Evolutionary conservation across 2,888 invertebrate species (phyloP), one percentile per base, ranked within the genome.

Genomic region (Pristionchus mayeri): DNA sequence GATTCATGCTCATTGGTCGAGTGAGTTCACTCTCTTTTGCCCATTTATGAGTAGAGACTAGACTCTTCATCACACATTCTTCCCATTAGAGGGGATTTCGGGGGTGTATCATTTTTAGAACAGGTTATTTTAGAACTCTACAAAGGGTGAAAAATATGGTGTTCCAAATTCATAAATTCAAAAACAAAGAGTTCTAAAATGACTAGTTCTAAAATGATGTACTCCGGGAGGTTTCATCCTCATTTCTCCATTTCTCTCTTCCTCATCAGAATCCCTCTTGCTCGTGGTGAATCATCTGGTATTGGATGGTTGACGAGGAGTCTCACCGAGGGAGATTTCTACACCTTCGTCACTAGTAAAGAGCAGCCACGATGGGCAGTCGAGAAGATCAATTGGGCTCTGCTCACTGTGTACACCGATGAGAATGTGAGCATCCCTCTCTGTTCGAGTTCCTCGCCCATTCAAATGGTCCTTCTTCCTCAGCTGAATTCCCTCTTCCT

Each of bases 301-400:
- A 44, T 71, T 21, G 40, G 71, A 37, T 71, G 71, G 71, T 30
- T 71, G n/a, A 71, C 71, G 44, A 37, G 71, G 30, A 71, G 71
- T 71, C 71, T 71, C 24, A 37, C 27, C 9, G 71, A 71, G n/a
- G 71, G 71, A 13, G 71, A 71, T 21, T 44, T n/a, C 40, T 71
- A 71, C 24, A n/a, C 40, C 37, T 44, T 71, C 44, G 40, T 71
- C 40, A 71, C 40, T 30, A 71, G 71, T n/a, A 71, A 71, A 16
- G 3, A n/a, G 7, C 71, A 71, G n/a, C 71, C 37, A n/a, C 21
- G 37, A 71, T 37, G 40, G 71, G 24, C 24, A 44, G 13, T 71
- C 37, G 40, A 71, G 24, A 71, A 44, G 71, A 71, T 71, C 30
- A 44, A 71, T 71, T 71, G 21, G n/a, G 71, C 71, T 11, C 71